Evolutionary conservation across 2,888 invertebrate genomes (phyloP).

Genomic region (Andrena praecox): DNA sequence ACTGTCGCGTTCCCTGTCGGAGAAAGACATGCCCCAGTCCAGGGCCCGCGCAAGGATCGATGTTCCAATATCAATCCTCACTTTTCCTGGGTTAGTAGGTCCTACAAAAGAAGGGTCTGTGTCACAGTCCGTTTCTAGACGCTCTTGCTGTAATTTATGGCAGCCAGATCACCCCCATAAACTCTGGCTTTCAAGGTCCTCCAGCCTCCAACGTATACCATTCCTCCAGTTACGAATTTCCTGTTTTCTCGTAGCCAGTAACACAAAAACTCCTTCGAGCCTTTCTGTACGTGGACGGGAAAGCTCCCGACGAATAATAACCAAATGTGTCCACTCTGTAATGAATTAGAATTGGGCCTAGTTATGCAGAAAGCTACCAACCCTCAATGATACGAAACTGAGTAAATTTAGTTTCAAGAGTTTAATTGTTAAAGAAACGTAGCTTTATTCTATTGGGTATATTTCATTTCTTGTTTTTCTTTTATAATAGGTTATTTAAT

Average conservation of each 20-base stretch:
- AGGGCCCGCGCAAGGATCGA: slow-evolving; percentile 2
- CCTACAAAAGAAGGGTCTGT: slow-evolving; percentile 1
- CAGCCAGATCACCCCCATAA: neutral
- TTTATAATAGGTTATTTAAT: no score
- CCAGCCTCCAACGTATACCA: neutral
- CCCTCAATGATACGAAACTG: no score
- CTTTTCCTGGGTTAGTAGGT: slow-evolving; percentile 10
- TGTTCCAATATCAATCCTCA: slow-evolving; percentile 10
- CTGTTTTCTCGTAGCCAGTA: neutral
- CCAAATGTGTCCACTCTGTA: neutral
- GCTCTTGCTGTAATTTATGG: slow-evolving; percentile 1
- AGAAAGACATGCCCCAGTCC: neutral
- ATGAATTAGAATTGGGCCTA: neutral
- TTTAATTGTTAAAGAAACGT: no score
- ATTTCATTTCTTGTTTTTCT: no score
- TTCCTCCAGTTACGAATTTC: neutral
- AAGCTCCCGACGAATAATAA: neutral
- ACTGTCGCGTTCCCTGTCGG: neutral
- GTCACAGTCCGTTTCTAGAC: neutral
- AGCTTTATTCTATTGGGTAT: no score
- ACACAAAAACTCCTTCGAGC: neutral
- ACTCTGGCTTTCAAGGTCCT: neutral
- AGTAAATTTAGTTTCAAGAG: no score
- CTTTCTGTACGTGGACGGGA: neutral
- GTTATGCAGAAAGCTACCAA: no score